Evolutionary conservation across 2,797 vertebrate species (phyloP).

Genomic region (Threskiornis aethiopicus): DNA sequence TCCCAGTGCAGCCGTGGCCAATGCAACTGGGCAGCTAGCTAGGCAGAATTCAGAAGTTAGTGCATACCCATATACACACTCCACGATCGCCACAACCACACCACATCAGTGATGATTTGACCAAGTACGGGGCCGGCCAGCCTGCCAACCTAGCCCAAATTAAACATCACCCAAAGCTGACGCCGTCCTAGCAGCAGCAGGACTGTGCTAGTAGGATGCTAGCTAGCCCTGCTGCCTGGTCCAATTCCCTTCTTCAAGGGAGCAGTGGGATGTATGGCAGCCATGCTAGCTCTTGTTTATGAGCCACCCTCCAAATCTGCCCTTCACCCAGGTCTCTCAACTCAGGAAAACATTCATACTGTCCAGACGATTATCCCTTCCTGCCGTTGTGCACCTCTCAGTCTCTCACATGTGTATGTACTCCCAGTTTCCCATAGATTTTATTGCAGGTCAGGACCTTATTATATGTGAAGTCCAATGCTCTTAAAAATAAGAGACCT

Average conservation of each 20-base stretch:
- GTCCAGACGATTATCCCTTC: background rate
- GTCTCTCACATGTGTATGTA: fast-evolving
- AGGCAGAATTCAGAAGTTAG: too few species aligned
- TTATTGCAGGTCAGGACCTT: background rate
- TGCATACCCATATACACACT: fast-evolving
- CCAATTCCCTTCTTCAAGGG: background rate
- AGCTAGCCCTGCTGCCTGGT: background rate
- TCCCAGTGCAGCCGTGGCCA: background rate
- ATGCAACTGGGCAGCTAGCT: fast-evolving
- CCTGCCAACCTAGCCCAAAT: background rate
- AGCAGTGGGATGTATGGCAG: background rate
- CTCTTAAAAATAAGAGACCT: background rate
- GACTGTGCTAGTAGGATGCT: background rate
- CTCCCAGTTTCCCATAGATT: background rate
- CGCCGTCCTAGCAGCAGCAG: background rate
- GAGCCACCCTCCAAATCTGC: background rate
- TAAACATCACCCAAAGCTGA: fast-evolving
- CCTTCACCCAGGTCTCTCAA: background rate
- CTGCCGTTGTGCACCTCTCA: background rate
- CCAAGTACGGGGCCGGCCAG: fast-evolving
- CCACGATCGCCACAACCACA: background rate
- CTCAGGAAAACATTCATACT: background rate
- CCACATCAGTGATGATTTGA: background rate
- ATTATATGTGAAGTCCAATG: background rate
- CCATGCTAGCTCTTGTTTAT: background rate